Base-by-base conservation (phyloP, 92 coral and sea anemone species). In the Isaurus tuberculatus region DNA sequence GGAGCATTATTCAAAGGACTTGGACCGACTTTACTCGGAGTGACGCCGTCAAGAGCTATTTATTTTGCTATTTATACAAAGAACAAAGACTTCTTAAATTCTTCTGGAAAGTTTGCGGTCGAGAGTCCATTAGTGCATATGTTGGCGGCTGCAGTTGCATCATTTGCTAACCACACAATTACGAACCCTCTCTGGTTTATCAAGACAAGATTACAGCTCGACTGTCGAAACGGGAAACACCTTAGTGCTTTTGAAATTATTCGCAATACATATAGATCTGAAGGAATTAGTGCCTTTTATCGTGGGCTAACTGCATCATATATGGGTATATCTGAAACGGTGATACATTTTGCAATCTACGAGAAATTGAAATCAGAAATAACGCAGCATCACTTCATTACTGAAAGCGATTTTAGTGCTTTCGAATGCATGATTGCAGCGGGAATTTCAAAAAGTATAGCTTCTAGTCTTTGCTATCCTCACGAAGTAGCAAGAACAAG, bases 401-500 rank as follows among this genome's bases (percentile, higher is more conserved):
- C 71, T 7, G 85, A 60, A n/a, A 74, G 89, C 17, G 92, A 87
- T 44, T 73, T 93, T 64, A 75, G 73, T 37, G 88, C 91, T 30
- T 58, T 92, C 22, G 98, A 95, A 49, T 93, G 95, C 49, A 81
- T 93, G 95, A 65, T 95, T 26, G 97, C 98, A 25, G 98, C 97
- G 36, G 97, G 95, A 11, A 63, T 91, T 28, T 93, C 98, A 14
- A 95, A 95, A 66, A 87, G 90, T 32, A 95, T 95, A 29, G 98
- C 98, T 29, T 87, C 98, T n/a, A 85, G 89, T 37, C 72, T 93
- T 28, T 94, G 95, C 58, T 95, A 95, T 64, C 98, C 98, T 8
- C 98, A 95, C 65, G 98, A 95, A 75, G 98, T 95, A 17, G 93
- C 95, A 10, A 92, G 98, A 32, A 95, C 98, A 28, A 93, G 98